Evolutionary conservation across 2,113 vertebrate species (phyloP).

Genomic region (Craseonycteris thonglongyai): DNA sequence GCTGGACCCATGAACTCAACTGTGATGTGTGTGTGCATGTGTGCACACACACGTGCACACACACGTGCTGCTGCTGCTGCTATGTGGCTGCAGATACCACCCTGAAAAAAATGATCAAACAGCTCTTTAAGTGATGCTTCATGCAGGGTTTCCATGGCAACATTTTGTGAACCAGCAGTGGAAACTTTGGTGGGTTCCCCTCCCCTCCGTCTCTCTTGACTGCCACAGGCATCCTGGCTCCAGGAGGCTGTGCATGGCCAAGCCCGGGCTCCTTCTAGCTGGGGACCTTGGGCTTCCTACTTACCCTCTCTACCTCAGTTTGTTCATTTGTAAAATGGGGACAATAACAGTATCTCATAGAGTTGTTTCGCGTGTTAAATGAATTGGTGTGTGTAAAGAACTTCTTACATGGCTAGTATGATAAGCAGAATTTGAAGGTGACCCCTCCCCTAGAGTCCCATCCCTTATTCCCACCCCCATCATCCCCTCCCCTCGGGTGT

Average conservation of each 20-base stretch:
- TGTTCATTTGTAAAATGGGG: not conserved
- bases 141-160: constrained; percentile 75
- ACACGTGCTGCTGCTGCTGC: not conserved
- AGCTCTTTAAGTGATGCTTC: constrained; percentile 57
- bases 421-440: not conserved
- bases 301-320: not conserved
- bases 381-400: not conserved
- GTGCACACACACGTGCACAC: too few relatives aligned
- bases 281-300: not conserved
- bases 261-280: not conserved
- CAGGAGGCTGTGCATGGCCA: not conserved
- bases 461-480: too few relatives aligned
- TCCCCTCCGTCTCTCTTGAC: not conserved
- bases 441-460: too few relatives aligned
- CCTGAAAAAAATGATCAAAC: constrained; percentile 59
- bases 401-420: not conserved
- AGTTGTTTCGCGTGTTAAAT: not conserved
- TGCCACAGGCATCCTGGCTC: not conserved
- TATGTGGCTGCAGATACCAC: not conserved
- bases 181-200: constrained; percentile 32
- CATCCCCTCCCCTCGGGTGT: not conserved
- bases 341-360: not conserved
- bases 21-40: not conserved
- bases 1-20: not conserved
- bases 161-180: constrained; percentile 45